Conservation (phyloP, 2,888 invertebrate species). For the Stictocephala bisonia region DNA sequence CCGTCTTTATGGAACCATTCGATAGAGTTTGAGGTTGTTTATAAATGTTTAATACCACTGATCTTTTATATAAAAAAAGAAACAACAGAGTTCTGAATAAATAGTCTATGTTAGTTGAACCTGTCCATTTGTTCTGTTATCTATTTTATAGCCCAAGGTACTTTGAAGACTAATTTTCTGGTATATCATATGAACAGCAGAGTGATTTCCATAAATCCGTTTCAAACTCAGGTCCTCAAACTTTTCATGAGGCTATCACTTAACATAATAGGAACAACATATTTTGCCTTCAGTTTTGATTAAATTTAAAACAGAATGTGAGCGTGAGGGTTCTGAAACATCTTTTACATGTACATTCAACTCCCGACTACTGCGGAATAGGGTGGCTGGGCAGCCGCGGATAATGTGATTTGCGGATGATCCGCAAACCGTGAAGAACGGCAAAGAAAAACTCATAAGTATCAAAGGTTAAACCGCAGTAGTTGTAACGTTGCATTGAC, state of each 20-base stretch:
- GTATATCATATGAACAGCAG: slow-evolving; percentile 46
- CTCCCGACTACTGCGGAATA: too few species aligned
- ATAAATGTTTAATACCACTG: too few species aligned
- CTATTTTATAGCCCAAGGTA: neutral
- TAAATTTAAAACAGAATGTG: slow-evolving; percentile 8
- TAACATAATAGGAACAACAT: neutral
- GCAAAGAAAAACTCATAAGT: too few species aligned
- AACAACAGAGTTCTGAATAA: slow-evolving; percentile 3
- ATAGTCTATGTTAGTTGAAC: neutral
- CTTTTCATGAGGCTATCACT: slow-evolving; percentile 44
- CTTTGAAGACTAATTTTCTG: slow-evolving; percentile 38
- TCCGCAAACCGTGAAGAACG: too few species aligned
- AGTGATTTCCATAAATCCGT: slow-evolving; percentile 41
- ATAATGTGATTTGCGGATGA: too few species aligned
- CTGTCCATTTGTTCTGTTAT: neutral
- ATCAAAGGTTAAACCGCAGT: too few species aligned
- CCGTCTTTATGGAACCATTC: too few species aligned
- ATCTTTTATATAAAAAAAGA: too few species aligned
- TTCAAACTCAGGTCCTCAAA: slow-evolving; percentile 46
- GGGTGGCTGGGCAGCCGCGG: too few species aligned
- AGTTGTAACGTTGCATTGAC: too few species aligned
- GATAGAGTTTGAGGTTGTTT: too few species aligned
- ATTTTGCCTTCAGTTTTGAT: neutral
- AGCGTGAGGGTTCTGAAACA: slow-evolving; percentile 6
- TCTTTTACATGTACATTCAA: neutral